Base-by-base conservation (phyloP, 2,888 invertebrate species). In the Muscina levida region DNA sequence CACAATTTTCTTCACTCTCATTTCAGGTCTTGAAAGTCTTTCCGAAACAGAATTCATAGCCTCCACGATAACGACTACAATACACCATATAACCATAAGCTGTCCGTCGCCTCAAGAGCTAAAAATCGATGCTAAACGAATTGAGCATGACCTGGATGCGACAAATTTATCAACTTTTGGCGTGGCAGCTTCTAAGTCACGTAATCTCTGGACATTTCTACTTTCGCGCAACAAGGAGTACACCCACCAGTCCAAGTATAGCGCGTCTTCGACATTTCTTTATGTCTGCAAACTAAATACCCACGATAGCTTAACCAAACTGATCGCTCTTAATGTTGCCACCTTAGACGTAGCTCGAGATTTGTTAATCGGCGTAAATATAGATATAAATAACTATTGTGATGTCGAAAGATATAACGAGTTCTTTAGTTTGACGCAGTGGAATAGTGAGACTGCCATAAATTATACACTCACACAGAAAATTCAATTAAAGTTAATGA, bases 121-220 rank as follows among this genome's bases (percentile, higher is more conserved):
- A 1, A 56, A 68, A 37, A 73, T 85, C 0, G 74, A 74, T 39
- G 73, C 72, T 11, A 53, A 79, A 44, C 13, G 42, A 4, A 26
- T 85, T 3, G 57, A 77, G 8, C 84, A 85, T 51, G 83, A 85
- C 4, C 81, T 85, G 0, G 86, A 87, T 66, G 24, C 80, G 0
- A 68, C 82, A 1, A 85, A 87, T 66, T 86, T 85, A 24, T 86
- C 86, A 71, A 81, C 89, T 0, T 37, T 89, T 6, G 90, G 89
- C 0, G 6, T 90, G 10, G 82, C 80, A 19, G 56, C 82, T 15
- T 86, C 88, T 1, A 79, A 72, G 2, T 87, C 88, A 19, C 85
- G 82, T 56, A 85, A 85, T 53, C 77, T 87, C 0, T 82, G 88
- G 79, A 85, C 87, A 1, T 84, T 88, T 13, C 22, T 87, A 0